These are phyloP conservation scores for Mythimna impura DNA, from an alignment of 2,888 invertebrate genomes.

Conservation along the genomic window DNA sequence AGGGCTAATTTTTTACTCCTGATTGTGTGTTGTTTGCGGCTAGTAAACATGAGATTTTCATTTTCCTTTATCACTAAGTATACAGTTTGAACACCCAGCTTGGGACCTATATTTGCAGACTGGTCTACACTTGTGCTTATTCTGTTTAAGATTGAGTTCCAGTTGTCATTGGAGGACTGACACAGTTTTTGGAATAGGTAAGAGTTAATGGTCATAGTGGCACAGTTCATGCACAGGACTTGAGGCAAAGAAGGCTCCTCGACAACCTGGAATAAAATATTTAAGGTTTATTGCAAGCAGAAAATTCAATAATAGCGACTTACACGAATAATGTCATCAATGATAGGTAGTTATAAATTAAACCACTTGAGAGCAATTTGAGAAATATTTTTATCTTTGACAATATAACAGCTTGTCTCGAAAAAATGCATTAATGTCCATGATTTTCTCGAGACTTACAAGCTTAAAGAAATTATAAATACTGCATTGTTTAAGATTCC, in stretches of 20 bases:
- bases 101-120: conserved; percentile 61
- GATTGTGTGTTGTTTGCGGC: conserved; percentile 64
- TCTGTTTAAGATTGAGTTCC: conserved; percentile 70
- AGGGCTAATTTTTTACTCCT: conserved; percentile 72
- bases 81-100: conserved; percentile 69
- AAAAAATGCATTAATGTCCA: too few species aligned
- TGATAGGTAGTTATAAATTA: too few species aligned
- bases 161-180: conserved; percentile 73
- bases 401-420: too few species aligned
- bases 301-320: background rate
- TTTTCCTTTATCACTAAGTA: conserved; percentile 74
- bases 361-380: too few species aligned
- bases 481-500: background rate
- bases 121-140: conserved; percentile 70
- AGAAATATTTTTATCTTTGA: too few species aligned
- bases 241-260: conserved; percentile 75
- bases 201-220: conserved; percentile 72
- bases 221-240: conserved; percentile 78
- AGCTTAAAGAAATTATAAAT: background rate
- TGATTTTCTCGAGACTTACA: too few species aligned
- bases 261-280: conserved; percentile 70
- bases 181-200: conserved; percentile 79
- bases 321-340: too few species aligned
- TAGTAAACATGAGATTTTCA: conserved; percentile 75
- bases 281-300: background rate